Evolutionary conservation across 2,113 vertebrate species (phyloP).

Genomic region (Lontra canadensis): DNA sequence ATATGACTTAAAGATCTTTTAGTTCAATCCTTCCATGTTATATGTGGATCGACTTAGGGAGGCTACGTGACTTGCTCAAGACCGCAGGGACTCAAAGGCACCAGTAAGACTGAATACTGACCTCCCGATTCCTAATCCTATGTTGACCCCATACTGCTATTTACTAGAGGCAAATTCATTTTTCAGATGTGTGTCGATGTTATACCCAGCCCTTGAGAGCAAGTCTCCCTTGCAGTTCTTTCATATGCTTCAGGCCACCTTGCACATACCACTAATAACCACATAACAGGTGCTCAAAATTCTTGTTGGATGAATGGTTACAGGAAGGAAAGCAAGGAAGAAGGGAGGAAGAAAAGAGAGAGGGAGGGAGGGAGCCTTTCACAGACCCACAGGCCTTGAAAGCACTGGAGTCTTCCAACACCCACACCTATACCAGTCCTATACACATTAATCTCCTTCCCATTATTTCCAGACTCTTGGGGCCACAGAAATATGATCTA

Average conservation of each 20-base stretch:
- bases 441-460: not conserved
- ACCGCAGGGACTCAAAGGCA: not conserved
- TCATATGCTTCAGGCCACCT: not conserved
- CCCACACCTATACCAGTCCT: not conserved
- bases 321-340: not conserved
- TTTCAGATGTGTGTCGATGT: not conserved
- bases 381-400: not conserved
- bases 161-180: not conserved
- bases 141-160: not conserved
- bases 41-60: not conserved
- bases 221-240: not conserved
- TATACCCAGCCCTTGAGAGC: not conserved
- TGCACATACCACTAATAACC: not conserved
- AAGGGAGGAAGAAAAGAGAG: too few species aligned
- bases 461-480: conserved; percentile 3
- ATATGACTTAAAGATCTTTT: too few species aligned
- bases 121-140: not conserved
- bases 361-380: not conserved
- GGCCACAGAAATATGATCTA: not conserved
- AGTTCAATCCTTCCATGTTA: not conserved
- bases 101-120: not conserved
- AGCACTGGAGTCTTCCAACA: not conserved
- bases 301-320: not conserved
- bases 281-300: not conserved
- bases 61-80: not conserved